Percentiles rank a stretch among this genome's conserved stretches.
Evolutionary conservation across 2,113 vertebrate genomes (phyloP).

Genomic region (Phylloscopus whistleri): DNA sequence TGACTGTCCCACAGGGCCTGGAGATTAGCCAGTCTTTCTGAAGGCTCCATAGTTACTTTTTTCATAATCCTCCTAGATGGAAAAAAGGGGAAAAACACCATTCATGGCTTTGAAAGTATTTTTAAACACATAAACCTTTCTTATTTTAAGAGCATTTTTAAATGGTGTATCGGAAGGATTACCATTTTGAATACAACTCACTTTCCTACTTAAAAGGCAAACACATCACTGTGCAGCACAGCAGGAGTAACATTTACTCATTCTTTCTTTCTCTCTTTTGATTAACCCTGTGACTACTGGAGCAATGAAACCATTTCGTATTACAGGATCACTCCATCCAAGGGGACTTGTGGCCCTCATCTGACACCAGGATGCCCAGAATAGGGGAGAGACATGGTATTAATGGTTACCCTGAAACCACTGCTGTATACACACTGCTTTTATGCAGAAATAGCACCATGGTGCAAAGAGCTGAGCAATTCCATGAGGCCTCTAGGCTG

Average conservation of each 20-base stretch:
- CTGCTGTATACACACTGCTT: not conserved
- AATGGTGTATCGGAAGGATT: not conserved
- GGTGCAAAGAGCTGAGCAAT: not conserved
- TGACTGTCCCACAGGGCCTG: slow-evolving; percentile 92
- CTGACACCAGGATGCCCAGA: not conserved
- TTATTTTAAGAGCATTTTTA: not conserved
- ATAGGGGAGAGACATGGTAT: not conserved
- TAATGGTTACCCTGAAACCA: not conserved
- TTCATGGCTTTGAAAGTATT: not conserved
- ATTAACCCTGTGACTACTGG: not conserved
- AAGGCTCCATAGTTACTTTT: slow-evolving; percentile 91
- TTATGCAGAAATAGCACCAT: not conserved
- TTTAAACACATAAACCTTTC: not conserved
- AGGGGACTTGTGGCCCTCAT: not conserved
- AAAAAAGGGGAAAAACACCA: not conserved
- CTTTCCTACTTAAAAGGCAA: not conserved
- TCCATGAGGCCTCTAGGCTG: not conserved
- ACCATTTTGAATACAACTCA: not conserved
- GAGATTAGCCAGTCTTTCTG: slow-evolving; percentile 84
- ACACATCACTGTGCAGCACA: not conserved
- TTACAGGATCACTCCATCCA: not conserved
- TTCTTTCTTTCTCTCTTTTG: not conserved
- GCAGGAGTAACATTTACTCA: not conserved
- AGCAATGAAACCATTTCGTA: not conserved
- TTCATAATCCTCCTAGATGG: slow-evolving; percentile 89